phyloP scores from a whole-genome alignment of 2,797 vertebrate genomes.

The Macropus fuliginosus region DNA sequence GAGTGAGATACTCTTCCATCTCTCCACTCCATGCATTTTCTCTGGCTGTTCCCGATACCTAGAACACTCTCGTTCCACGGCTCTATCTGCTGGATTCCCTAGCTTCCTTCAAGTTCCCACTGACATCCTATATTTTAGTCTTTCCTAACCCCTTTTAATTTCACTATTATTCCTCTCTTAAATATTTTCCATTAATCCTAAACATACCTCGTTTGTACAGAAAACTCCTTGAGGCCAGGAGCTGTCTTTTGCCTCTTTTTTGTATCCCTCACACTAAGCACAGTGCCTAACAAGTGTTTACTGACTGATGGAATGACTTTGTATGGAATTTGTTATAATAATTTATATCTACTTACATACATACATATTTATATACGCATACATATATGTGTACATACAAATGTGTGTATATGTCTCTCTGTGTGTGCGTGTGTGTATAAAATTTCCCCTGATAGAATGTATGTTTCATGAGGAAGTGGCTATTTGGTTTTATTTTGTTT shows the following conservation, averaged over 20 bases:
- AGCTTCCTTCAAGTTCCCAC: not conserved
- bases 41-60: not conserved
- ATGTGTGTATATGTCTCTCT: not conserved
- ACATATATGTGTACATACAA: no score
- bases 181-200: not conserved
- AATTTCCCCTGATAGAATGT: not conserved
- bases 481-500: not conserved
- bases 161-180: not conserved
- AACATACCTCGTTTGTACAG: not conserved
- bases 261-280: not conserved
- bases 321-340: not conserved
- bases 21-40: not conserved
- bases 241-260: not conserved
- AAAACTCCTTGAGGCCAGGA: not conserved
- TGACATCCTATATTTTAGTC: not conserved
- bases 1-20: not conserved
- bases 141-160: not conserved
- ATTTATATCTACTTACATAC: not conserved
- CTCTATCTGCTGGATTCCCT: not conserved
- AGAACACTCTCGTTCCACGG: not conserved
- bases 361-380: not conserved
- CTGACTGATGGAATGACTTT: not conserved
- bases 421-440: no score
- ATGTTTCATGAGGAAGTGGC: not conserved
- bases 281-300: not conserved